These are phyloP conservation scores for Hemiscyllium ocellatum DNA, from an alignment of 2,113 vertebrate species.

Conservation along the genomic window DNA sequence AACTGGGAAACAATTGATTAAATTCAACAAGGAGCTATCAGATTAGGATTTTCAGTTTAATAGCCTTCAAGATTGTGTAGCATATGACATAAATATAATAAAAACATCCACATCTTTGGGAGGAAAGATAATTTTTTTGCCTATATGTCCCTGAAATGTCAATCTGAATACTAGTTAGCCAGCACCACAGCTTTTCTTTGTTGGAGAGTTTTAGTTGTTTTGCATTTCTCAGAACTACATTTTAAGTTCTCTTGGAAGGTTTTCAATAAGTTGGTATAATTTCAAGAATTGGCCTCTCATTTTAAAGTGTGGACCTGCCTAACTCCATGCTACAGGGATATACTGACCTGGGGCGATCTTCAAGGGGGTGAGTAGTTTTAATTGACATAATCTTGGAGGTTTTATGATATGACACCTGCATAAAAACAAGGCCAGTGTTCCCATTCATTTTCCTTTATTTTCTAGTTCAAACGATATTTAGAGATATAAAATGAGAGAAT, in stretches of 20 bases:
- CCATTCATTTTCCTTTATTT: neutral
- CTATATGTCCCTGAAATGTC: neutral
- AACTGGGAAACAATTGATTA: neutral
- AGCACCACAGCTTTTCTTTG: neutral
- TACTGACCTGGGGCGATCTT: neutral
- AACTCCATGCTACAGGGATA: neutral
- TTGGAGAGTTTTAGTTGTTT: neutral
- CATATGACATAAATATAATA: neutral
- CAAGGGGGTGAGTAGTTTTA: neutral
- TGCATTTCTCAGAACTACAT: neutral
- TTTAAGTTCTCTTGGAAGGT: neutral
- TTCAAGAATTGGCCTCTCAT: neutral
- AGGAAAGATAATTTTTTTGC: neutral
- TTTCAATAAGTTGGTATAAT: neutral
- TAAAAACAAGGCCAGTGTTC: neutral
- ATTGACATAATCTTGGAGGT: neutral
- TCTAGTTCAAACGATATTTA: neutral
- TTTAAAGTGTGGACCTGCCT: neutral
- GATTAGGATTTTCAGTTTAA: neutral
- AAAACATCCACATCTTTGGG: neutral
- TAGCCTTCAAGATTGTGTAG: neutral
- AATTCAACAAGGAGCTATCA: neutral
- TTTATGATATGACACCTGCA: neutral
- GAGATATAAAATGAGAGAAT: neutral
- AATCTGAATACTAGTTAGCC: neutral